A percentile compares a stretch with the other conserved stretches of the same genome.
These are phyloP conservation scores for Pterophyllum scalare DNA, from an alignment of 2,113 vertebrate species.

Conservation along the genomic window DNA sequence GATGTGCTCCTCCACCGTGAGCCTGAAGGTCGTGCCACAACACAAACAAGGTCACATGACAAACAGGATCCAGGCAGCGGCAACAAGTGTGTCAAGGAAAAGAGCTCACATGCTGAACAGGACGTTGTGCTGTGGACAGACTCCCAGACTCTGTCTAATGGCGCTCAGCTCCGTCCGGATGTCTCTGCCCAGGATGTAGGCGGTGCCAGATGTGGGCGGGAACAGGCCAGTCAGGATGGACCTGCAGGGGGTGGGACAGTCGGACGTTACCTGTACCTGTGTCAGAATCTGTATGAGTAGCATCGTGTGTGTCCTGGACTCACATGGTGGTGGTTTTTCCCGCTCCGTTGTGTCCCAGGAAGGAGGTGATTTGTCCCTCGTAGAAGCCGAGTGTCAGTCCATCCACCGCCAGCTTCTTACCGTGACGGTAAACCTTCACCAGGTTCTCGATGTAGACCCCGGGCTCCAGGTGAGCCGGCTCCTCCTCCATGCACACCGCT, in stretches of 20 bases:
- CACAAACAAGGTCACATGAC: not conserved
- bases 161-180: conserved; percentile 90
- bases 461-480: conserved; percentile 88
- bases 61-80: not conserved
- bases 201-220: conserved; percentile 94
- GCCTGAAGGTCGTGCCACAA: conserved; percentile 74
- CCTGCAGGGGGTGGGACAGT: conserved; percentile 73
- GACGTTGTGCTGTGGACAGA: conserved; percentile 98
- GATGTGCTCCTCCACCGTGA: conserved; percentile 98
- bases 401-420: conserved; percentile 94
- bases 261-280: not conserved
- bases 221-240: conserved; percentile 97
- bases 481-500: conserved; percentile 94
- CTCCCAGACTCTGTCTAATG: conserved; percentile 93
- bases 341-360: conserved; percentile 97
- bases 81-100: accelerated
- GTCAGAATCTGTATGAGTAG: not conserved
- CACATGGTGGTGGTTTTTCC: conserved; percentile 99
- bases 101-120: conserved; percentile 93
- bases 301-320: conserved; percentile 49
- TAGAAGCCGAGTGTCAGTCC: conserved; percentile 95
- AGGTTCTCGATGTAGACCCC: conserved; percentile 96
- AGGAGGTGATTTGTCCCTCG: conserved; percentile 97
- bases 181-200: conserved; percentile 95
- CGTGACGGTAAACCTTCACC: conserved; percentile 94